Conservation (phyloP, 1,140 invertebrate species). For the Bombus balteatus region DNA sequence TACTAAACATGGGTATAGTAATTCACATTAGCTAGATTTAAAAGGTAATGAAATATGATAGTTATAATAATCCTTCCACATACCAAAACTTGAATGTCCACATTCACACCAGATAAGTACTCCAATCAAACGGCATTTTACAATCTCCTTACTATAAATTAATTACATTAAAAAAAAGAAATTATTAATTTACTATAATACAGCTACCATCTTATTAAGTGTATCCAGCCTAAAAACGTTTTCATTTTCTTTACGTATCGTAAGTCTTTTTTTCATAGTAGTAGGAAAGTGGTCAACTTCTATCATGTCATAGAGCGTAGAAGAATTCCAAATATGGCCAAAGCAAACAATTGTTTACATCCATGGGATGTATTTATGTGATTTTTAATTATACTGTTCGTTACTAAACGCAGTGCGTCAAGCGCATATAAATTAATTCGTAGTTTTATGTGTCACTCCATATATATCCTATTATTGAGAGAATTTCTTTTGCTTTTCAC, state of each 20-base stretch:
- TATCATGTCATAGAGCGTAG: conserved; percentile 75
- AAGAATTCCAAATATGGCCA: conserved; percentile 74
- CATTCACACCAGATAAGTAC: conserved; percentile 73
- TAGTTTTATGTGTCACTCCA: conserved; percentile 65
- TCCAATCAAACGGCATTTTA: conserved; percentile 70
- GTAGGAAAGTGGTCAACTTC: conserved; percentile 80
- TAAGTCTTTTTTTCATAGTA: conserved; percentile 66
- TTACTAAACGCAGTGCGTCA: conserved; percentile 68
- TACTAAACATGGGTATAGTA: conserved; percentile 55
- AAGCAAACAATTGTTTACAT: conserved; percentile 77
- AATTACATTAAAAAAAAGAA: conserved; percentile 78
- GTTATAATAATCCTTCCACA: conserved; percentile 49
- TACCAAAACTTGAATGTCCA: conserved; percentile 52
- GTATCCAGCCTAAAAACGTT: conserved; percentile 74
- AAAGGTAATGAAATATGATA: conserved; percentile 60
- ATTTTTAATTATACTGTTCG: conserved; percentile 67
- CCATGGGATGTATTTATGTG: conserved; percentile 79
- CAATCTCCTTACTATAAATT: conserved; percentile 79
- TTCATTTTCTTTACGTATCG: conserved; percentile 65
- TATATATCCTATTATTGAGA: conserved; percentile 45
- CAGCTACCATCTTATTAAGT: conserved; percentile 77
- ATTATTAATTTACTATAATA: conserved; percentile 81
- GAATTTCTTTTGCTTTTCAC: conserved; percentile 70
- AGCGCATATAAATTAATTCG: conserved; percentile 71
- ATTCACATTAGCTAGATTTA: conserved; percentile 47